Base-by-base conservation (phyloP, 1,140 invertebrate genomes). In the Macrosteles quadrilineatus region DNA sequence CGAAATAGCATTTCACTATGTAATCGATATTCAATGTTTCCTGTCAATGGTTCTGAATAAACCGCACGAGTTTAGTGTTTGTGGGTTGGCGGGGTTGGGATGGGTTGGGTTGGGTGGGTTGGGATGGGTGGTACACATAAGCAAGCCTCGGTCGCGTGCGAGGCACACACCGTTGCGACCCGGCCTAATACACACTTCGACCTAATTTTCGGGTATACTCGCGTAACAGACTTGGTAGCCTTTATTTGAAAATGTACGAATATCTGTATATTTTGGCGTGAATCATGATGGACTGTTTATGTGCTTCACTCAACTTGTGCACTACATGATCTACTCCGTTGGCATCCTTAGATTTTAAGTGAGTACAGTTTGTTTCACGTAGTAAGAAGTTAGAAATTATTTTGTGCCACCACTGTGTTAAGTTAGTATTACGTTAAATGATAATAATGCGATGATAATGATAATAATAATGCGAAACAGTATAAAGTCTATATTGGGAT, bases 41-140 rank as follows among this genome's bases (percentile, higher is more conserved):
- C 47, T 50, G 47, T 50, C 47, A 19, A 50, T 11, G 47, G 47
- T 50, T 11, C 47, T 50, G 21, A 19, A 50, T 50, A 50, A 50
- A 50, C 47, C 47, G 47, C 47, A 19, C 47, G 47, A 19, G 47
- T 50, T 50, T 50, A 50, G 47, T 50, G 47, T 50, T 50, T 17
- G 47, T 17, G 47, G 47, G 6, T 40, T 40, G 17, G 17, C 6
- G 36, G 36, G 36, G 36, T 9, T 40, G 17, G 17, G 36, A 17
- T 9, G 36, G 36, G 6, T 9, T 40, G 36, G 36, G 36, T 6
- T 17, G 47, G 3, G 47, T 11, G 47, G 47, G 47, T 11, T 4
- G 55, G 55, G 21, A 29, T 6, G 55, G 55, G 55, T 6, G 36
- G 6, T 53, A 6, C 4, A 19, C 55, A 59, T 59, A 59, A 59